Evolutionary conservation across 2,888 invertebrate species (phyloP).

Genomic region (Polydrusus pterygomalis): DNA sequence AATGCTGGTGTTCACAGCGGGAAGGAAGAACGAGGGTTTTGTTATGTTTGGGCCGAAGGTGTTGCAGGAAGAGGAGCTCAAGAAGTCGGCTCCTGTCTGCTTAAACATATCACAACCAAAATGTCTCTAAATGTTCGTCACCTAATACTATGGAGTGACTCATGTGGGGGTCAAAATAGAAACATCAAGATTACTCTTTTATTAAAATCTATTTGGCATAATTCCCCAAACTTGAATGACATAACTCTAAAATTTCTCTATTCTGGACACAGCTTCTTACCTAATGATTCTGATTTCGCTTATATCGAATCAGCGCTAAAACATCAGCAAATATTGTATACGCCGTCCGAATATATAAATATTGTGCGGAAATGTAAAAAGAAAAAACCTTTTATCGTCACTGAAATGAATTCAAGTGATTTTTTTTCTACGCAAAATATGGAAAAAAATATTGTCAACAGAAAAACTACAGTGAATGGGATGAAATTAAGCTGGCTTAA

Average conservation of each 20-base stretch:
- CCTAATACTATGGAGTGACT: slow-evolving; percentile 35
- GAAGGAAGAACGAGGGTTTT: too few relatives aligned
- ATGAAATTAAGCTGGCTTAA: slow-evolving; percentile 35
- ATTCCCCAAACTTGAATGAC: slow-evolving; percentile 12
- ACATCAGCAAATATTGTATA: too few relatives aligned
- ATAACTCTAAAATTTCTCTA: slow-evolving; percentile 26
- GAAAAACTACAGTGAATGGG: slow-evolving; percentile 34
- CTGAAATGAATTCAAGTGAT: slow-evolving; percentile 19
- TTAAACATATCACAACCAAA: too few relatives aligned
- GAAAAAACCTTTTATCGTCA: slow-evolving; percentile 48
- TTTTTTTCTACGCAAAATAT: too few relatives aligned
- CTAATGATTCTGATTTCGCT: too few relatives aligned
- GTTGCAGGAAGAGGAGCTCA: too few relatives aligned
- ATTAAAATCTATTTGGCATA: slow-evolving; percentile 31
- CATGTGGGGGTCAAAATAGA: too few relatives aligned
- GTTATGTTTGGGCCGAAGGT: too few relatives aligned
- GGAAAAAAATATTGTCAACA: slow-evolving; percentile 34
- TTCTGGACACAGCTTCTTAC: slow-evolving; percentile 59
- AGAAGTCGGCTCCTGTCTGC: too few relatives aligned
- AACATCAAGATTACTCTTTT: slow-evolving; percentile 35
- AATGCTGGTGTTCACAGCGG: too few relatives aligned
- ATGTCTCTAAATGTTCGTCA: slow-evolving; percentile 49
- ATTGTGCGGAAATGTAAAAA: slow-evolving; percentile 54
- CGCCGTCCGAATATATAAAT: too few relatives aligned
- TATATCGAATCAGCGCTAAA: too few relatives aligned